These are phyloP conservation scores for Panzeria rudis DNA, from an alignment of 2,888 invertebrate species.

Conservation along the genomic window DNA sequence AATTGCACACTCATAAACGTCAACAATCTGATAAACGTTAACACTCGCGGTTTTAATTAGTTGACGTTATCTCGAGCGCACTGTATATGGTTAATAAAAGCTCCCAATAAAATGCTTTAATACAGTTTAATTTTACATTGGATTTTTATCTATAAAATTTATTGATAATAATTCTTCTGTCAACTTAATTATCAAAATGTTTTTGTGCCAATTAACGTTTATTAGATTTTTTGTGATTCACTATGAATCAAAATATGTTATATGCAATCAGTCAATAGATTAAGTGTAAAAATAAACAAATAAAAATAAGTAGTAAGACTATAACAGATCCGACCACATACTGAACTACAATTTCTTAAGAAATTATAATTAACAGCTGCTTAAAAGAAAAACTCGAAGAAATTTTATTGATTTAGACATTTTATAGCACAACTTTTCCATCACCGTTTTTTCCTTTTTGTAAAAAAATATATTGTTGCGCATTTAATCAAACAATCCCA, in stretches of 20 bases:
- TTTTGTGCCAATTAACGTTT: conserved; percentile 3
- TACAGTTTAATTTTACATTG: conserved; percentile 18
- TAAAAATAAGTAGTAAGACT: background rate
- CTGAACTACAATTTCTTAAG: background rate
- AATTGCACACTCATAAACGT: no score
- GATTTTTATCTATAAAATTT: conserved; percentile 30
- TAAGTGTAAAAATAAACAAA: background rate
- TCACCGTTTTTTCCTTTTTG: no score
- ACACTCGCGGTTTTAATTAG: no score
- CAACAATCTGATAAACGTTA: no score
- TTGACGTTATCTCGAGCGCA: no score
- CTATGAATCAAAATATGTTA: conserved; percentile 20
- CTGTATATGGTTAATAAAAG: no score
- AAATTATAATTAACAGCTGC: background rate
- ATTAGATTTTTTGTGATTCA: conserved; percentile 27
- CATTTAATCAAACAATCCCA: no score
- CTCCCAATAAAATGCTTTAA: background rate
- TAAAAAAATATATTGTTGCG: no score
- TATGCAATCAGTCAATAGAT: conserved; percentile 9
- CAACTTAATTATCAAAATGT: background rate
- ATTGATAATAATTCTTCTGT: background rate
- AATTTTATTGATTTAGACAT: background rate
- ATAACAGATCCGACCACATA: background rate
- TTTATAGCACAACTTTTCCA: background rate
- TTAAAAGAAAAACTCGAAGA: background rate